Conservation (phyloP, 2,888 invertebrate genomes). For the Microctonus aethiopoides region DNA sequence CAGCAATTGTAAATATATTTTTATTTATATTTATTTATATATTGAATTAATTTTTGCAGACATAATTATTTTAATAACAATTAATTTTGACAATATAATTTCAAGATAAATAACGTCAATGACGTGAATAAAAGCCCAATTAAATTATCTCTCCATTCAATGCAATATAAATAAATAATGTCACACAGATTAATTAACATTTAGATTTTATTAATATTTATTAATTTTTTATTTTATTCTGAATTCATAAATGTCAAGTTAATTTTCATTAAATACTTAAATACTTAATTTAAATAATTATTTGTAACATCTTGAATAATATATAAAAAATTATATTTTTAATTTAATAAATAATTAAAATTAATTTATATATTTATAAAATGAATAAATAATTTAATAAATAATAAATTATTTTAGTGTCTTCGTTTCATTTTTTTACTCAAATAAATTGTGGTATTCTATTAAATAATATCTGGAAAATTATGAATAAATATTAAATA, state of each 20-base stretch:
- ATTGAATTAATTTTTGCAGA: background rate
- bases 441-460: too few species aligned
- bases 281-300: constrained; percentile 35
- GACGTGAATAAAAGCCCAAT: background rate
- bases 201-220: background rate
- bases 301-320: constrained; percentile 30
- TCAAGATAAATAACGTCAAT: background rate
- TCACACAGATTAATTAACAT: too few species aligned
- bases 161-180: background rate
- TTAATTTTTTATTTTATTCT: constrained; percentile 2
- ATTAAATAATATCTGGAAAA: too few species aligned
- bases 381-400: background rate
- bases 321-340: constrained; percentile 3
- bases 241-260: too few species aligned
- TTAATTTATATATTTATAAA: background rate
- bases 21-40: background rate
- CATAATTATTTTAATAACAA: background rate
- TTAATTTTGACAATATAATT: background rate
- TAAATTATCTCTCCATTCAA: background rate
- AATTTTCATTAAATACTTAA: constrained; percentile 19
- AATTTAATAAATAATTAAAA: background rate
- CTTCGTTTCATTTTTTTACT: too few species aligned
- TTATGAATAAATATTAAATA: background rate
- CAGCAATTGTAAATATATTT: background rate
- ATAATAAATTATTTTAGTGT: too few species aligned